phyloP scores from a whole-genome alignment of 2,888 invertebrate species.

The Plutella xylostella region DNA sequence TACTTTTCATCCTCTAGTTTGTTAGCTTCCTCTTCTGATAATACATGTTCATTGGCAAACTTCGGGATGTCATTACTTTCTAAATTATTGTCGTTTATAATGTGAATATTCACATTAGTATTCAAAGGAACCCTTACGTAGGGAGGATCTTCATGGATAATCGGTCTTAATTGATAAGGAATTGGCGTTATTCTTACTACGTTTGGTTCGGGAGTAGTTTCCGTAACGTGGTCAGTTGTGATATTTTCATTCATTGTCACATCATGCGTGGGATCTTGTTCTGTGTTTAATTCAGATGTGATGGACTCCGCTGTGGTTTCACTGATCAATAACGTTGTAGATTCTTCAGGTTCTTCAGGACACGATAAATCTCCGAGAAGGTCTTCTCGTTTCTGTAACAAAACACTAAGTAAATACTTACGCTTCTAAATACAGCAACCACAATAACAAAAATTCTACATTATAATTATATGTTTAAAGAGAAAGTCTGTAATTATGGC shows the following conservation, averaged over 20 bases:
- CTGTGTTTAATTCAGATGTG: constrained; percentile 34
- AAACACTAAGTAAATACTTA: background rate
- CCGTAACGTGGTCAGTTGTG: constrained; percentile 37
- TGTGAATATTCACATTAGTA: no score
- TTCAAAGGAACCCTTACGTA: no score
- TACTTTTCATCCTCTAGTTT: constrained; percentile 49
- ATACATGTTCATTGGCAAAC: constrained; percentile 26
- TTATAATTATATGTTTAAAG: no score
- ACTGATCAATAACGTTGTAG: constrained; percentile 29
- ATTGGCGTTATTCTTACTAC: constrained; percentile 24
- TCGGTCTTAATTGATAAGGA: no score
- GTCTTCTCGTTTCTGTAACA: constrained; percentile 71
- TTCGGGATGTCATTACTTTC: constrained; percentile 50
- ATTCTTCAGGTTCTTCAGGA: constrained; percentile 54
- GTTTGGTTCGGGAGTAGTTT: constrained; percentile 27
- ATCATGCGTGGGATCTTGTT: constrained; percentile 38
- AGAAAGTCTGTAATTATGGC: no score
- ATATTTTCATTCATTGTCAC: constrained; percentile 33
- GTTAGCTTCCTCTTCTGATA: constrained; percentile 37
- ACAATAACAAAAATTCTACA: no score
- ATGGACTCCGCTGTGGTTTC: constrained; percentile 27
- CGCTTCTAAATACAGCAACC: background rate
- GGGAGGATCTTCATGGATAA: no score
- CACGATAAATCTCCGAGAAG: constrained; percentile 72
- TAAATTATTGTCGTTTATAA: constrained; percentile 35